phyloP scores from a whole-genome alignment of 2,797 vertebrate species.

The Chelidonichthys spinosus region DNA sequence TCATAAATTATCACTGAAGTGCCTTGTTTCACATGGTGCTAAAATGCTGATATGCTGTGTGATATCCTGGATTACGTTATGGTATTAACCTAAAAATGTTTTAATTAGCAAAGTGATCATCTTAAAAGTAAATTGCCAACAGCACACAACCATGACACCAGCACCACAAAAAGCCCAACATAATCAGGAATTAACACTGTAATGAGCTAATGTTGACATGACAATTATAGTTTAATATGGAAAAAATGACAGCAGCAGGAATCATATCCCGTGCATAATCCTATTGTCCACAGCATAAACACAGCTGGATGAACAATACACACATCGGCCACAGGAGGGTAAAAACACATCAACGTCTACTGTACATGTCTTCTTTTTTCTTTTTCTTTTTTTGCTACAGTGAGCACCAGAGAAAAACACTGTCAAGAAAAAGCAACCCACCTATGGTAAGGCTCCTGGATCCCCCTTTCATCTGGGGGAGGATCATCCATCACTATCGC shows the following conservation, averaged over 20 bases:
- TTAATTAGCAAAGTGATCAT: background rate
- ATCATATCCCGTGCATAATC: slow-evolving; percentile 17
- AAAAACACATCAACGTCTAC: slow-evolving; percentile 8
- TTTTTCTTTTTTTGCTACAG: background rate
- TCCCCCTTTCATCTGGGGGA: slow-evolving; percentile 68
- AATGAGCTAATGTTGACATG: slow-evolving; percentile 1
- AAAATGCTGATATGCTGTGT: background rate
- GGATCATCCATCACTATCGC: slow-evolving; percentile 80
- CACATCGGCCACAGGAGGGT: slow-evolving; percentile 32
- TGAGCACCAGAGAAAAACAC: background rate
- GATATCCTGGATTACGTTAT: background rate
- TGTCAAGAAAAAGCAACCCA: slow-evolving; percentile 57
- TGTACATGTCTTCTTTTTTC: slow-evolving; percentile 1
- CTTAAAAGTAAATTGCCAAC: slow-evolving; percentile 28
- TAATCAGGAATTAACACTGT: background rate
- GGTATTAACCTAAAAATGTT: background rate
- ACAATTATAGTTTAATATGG: background rate
- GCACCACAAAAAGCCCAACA: background rate
- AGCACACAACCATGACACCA: background rate
- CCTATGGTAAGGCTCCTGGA: slow-evolving; percentile 76
- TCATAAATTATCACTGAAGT: slow-evolving; percentile 4
- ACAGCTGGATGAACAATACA: slow-evolving; percentile 53
- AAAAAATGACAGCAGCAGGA: background rate
- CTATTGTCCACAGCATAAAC: slow-evolving; percentile 32
- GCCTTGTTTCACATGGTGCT: background rate